Evolutionary conservation across 2,888 invertebrate species (phyloP).

Genomic region (Arctia plantaginis): DNA sequence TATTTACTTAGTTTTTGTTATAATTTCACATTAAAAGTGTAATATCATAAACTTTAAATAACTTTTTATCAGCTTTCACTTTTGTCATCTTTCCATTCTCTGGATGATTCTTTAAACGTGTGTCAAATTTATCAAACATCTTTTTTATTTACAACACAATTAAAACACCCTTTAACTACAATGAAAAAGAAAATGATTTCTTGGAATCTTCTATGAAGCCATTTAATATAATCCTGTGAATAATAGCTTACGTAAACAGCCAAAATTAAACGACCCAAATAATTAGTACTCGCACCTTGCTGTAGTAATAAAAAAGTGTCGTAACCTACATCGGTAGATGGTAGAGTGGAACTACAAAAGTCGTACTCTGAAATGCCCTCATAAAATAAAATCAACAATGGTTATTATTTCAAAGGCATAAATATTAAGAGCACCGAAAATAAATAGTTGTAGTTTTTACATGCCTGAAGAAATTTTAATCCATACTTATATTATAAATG

Average conservation of each 20-base stretch:
- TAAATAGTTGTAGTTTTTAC: too few relatives aligned
- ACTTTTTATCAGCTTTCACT: background rate
- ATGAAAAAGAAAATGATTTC: conserved; percentile 1
- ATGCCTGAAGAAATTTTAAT: too few relatives aligned
- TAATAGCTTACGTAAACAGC: conserved; percentile 27
- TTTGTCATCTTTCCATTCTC: background rate
- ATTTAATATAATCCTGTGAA: conserved; percentile 22
- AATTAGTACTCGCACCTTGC: conserved; percentile 30
- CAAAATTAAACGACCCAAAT: conserved; percentile 29
- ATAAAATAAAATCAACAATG: background rate
- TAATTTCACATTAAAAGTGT: background rate
- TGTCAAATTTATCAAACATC: background rate
- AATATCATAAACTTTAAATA: background rate
- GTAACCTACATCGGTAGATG: background rate
- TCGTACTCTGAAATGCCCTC: background rate
- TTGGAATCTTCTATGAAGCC: background rate
- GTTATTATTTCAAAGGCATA: background rate
- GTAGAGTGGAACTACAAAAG: background rate
- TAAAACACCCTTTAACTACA: background rate
- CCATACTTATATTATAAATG: too few relatives aligned
- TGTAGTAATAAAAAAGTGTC: conserved; percentile 24
- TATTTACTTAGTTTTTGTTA: too few relatives aligned
- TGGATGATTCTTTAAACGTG: background rate
- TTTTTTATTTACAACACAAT: background rate
- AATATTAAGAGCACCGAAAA: too few relatives aligned